Percentiles rank a stretch among this genome's conserved stretches.
Conservation (phyloP, 2,113 vertebrate genomes). For the Sinocyclocheilus rhinocerous region DNA sequence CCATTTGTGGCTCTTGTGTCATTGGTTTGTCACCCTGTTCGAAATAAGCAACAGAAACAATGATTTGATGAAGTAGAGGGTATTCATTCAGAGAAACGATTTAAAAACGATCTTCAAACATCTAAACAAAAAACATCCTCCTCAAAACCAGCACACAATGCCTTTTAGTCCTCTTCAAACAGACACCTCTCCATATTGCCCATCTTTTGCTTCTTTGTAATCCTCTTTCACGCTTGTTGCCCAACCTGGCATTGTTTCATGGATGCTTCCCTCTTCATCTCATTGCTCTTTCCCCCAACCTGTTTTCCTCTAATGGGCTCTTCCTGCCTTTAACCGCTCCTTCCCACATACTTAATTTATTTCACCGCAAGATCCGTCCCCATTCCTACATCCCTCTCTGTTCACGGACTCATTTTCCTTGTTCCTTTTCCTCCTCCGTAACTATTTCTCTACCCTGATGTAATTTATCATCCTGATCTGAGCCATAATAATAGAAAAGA, state of each 20-base stretch:
- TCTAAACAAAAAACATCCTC: not conserved
- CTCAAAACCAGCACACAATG: constrained; percentile 6
- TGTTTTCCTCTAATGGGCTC: not conserved
- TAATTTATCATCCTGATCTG: not conserved
- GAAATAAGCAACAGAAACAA: constrained; percentile 21
- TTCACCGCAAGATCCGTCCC: constrained; percentile 18
- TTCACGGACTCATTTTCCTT: not conserved
- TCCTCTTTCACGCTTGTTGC: constrained; percentile 27
- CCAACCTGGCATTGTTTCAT: constrained; percentile 13
- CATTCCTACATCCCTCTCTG: constrained; percentile 23
- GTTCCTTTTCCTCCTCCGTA: not conserved
- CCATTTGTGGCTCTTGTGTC: constrained; percentile 28
- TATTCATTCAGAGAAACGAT: not conserved
- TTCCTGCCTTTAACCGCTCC: not conserved
- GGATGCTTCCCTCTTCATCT: not conserved
- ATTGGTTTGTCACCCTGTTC: constrained; percentile 1
- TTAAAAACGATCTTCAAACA: not conserved
- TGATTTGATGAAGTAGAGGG: constrained; percentile 38
- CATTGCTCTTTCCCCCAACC: not conserved
- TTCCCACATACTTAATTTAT: not conserved
- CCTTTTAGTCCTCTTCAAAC: not conserved
- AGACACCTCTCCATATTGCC: not conserved
- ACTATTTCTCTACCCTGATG: not conserved
- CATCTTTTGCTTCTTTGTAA: constrained; percentile 12
- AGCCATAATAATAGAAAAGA: constrained; percentile 19